These are phyloP conservation scores for Phocoena sinus DNA, from an alignment of 2,113 vertebrate species.

Conservation along the genomic window DNA sequence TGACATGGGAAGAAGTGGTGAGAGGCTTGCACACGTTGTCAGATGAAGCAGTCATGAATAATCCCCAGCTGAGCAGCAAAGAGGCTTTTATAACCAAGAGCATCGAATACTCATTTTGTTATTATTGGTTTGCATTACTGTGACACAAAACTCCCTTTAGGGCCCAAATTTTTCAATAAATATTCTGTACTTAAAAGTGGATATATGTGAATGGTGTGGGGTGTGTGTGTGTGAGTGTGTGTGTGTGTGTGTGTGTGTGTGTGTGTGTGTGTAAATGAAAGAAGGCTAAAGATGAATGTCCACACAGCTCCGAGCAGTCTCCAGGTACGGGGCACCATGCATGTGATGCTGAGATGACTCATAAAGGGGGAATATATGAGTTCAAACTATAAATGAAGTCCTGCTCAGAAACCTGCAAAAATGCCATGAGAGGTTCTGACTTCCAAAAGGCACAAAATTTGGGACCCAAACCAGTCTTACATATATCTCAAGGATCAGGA, in stretches of 20 bases:
- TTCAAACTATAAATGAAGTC: background rate
- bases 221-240: too few species aligned
- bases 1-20: background rate
- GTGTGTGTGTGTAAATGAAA: background rate
- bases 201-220: background rate
- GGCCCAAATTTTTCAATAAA: background rate
- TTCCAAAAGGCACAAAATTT: background rate
- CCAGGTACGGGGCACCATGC: fast-evolving
- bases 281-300: background rate
- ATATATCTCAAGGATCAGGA: background rate
- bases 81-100: background rate
- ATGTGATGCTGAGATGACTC: background rate
- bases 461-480: background rate
- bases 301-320: background rate
- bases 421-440: background rate
- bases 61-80: background rate
- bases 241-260: too few species aligned
- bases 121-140: background rate
- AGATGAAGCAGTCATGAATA: background rate
- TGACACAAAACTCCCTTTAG: background rate
- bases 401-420: background rate
- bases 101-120: background rate
- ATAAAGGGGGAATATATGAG: background rate
- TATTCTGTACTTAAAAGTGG: background rate
- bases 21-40: background rate